Evolutionary conservation across 1,140 invertebrate genomes (phyloP), one percentile per base, ranked within the genome.

Genomic region (Hypsibius dujardini): DNA sequence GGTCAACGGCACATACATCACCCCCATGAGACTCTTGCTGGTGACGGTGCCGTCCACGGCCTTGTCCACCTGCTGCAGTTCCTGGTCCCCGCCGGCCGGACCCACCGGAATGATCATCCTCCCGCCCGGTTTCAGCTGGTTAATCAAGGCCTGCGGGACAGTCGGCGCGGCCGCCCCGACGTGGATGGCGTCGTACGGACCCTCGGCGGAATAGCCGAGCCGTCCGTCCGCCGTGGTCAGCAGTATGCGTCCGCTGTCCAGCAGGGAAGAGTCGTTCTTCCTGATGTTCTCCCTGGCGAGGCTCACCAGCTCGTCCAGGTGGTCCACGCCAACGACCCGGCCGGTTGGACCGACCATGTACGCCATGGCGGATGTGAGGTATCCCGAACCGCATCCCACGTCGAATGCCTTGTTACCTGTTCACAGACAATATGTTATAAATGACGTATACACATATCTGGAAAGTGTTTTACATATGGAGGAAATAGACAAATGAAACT

Each of bases 1-100:
- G 1, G 95, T 98, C 15, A 98, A 82, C 1, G 95, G 95, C 46
- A 98, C 95, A 81, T 95, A 98, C 70, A 95, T 88, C 0, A 98
- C 95, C 47, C 90, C 90, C 90, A 98, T 95, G 0, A 98, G 80
- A 28, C 85, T 84, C 75, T 86, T 88, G 70, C 86, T 83, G n/a
- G 82, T 82, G 14, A 95, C 84, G 60, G 84, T 82, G 12, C 93
- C 93, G 80, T 94, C 87, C 1, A 77, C 73, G 47, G 85, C 81
- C 81, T 96, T 97, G 77, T 98, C 95, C 72, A 97, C 87, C 83
- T 87, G 84, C 77, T 88, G 86, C 74, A 95, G 82, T 76, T 87
- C 85, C 80, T 95, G 92, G 76, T 88, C 85, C 1, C 86, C 86
- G 70, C 86, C 86, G 75, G 87, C 85, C 14, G 86, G 86, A 45